A percentile compares a stretch with the other conserved stretches of the same genome.
Evolutionary conservation across 2,797 vertebrate species (phyloP).

Genomic region (Melanotaenia trifasciata): DNA sequence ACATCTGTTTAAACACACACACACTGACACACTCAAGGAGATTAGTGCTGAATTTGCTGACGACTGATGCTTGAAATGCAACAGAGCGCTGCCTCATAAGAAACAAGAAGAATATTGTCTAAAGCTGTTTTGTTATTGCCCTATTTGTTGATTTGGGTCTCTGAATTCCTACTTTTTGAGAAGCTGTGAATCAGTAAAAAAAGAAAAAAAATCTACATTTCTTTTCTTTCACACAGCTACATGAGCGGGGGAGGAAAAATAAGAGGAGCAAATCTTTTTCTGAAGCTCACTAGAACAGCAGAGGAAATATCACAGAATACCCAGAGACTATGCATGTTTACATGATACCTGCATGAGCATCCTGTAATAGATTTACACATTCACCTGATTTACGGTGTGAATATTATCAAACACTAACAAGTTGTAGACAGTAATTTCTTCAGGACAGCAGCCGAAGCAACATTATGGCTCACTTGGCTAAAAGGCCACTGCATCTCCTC

Average conservation of each 20-base stretch:
- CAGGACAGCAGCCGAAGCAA: constrained; percentile 53
- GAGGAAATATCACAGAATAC: not conserved
- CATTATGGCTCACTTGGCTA: constrained; percentile 39
- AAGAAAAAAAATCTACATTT: constrained; percentile 18
- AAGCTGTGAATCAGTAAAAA: not conserved
- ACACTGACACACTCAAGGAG: constrained; percentile 28
- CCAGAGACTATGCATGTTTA: constrained; percentile 12
- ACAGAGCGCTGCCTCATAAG: constrained; percentile 36
- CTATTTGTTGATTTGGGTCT: constrained; percentile 30
- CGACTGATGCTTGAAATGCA: constrained; percentile 28
- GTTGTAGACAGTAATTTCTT: constrained; percentile 52
- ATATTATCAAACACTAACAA: not conserved
- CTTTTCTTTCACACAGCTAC: constrained; percentile 31
- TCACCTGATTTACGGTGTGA: constrained; percentile 1
- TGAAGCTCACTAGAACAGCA: constrained; percentile 9
- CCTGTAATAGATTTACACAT: constrained; percentile 38
- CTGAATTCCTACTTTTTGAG: constrained; percentile 38
- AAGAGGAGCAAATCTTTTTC: constrained; percentile 20
- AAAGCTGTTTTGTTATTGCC: constrained; percentile 39
- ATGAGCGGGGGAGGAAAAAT: constrained; percentile 15
- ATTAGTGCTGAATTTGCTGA: constrained; percentile 62
- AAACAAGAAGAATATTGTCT: constrained; percentile 42
- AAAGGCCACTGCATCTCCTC: not conserved
- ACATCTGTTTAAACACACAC: constrained; percentile 23
- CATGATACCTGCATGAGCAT: constrained; percentile 37